Conservation (phyloP, 2,113 vertebrate species). For the Thamnophis sirtalis region DNA sequence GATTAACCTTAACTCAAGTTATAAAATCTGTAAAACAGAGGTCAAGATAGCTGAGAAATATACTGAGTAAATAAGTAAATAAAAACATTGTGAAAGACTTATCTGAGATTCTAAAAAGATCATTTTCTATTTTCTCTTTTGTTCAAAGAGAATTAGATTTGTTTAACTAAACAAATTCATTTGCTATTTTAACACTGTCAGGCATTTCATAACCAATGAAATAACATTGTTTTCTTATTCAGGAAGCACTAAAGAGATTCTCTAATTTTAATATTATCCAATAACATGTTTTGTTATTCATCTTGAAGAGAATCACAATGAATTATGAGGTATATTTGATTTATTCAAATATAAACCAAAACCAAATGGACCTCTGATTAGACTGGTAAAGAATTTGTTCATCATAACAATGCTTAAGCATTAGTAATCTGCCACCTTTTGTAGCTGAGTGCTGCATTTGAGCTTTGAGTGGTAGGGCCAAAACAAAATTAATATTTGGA, state of each 20-base stretch:
- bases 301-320: not conserved
- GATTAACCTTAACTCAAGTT: not conserved
- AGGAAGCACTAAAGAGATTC: not conserved
- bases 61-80: not conserved
- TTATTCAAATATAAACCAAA: not conserved
- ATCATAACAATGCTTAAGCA: not conserved
- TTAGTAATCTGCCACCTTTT: not conserved
- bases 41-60: not conserved
- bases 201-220: not conserved
- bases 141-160: not conserved
- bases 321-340: not conserved
- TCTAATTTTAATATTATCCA: not conserved
- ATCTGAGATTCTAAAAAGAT: not conserved
- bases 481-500: not conserved
- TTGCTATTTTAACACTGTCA: not conserved
- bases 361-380: not conserved
- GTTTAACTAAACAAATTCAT: not conserved
- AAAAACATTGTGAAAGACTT: not conserved
- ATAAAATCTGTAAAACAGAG: not conserved
- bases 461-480: not conserved
- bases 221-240: no score
- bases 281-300: not conserved
- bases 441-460: not conserved
- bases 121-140: not conserved
- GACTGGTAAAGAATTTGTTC: not conserved